Evolutionary conservation across 2,888 invertebrate genomes (phyloP).

Genomic region (Polymixis flavicincta): DNA sequence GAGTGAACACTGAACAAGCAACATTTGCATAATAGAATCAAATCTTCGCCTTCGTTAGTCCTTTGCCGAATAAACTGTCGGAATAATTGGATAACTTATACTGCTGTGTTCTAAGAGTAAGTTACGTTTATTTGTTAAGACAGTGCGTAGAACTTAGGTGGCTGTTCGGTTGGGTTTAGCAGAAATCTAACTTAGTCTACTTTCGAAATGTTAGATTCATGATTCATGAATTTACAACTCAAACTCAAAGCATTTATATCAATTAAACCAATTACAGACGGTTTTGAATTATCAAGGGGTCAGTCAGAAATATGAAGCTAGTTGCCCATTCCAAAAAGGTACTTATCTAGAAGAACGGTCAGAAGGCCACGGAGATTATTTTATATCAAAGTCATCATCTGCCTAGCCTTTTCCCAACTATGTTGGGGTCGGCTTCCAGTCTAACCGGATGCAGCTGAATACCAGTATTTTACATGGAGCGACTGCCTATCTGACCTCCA

Average conservation of each 20-base stretch:
- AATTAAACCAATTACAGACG: background rate
- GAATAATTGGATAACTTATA: constrained; percentile 60
- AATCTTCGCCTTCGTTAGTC: constrained; percentile 66
- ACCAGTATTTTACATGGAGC: no score
- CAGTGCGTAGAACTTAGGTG: constrained; percentile 23
- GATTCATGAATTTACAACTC: background rate
- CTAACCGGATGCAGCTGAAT: no score
- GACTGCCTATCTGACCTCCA: no score
- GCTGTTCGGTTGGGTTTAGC: background rate
- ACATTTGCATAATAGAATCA: constrained; percentile 70
- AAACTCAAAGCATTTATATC: background rate
- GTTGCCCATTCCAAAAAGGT: no score
- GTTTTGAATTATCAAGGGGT: background rate
- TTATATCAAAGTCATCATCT: no score
- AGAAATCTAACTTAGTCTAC: constrained; percentile 16
- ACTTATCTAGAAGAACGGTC: no score
- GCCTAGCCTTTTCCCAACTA: no score
- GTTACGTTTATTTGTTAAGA: constrained; percentile 41
- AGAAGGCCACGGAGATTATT: background rate
- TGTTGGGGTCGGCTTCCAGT: no score
- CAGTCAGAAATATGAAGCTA: background rate
- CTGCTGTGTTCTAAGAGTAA: constrained; percentile 25
- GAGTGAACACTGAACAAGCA: constrained; percentile 43
- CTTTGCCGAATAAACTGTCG: constrained; percentile 52
- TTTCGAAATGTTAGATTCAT: constrained; percentile 10